Conservation (phyloP, 2,113 vertebrate genomes). For the Machaerirhynchus nigripectus region DNA sequence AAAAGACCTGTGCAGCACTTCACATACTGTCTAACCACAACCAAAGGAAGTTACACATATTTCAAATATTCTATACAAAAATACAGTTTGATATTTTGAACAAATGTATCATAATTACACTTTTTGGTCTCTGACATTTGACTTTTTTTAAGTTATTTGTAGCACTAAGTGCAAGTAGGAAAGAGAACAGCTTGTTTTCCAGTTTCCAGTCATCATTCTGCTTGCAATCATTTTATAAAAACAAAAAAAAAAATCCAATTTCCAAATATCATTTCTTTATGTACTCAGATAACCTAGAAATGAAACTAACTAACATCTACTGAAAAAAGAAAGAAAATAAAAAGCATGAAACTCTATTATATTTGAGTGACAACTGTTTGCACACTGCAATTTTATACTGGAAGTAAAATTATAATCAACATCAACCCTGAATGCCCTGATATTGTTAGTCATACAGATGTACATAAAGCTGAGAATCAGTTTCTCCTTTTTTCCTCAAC, state of each 20-base stretch:
- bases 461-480: neutral
- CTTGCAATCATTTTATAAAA: neutral
- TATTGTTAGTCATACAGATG: neutral
- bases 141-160: neutral
- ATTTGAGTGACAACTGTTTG: neutral
- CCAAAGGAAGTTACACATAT: neutral
- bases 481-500: neutral
- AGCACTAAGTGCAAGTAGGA: neutral
- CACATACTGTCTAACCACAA: neutral
- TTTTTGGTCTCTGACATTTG: neutral
- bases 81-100: neutral
- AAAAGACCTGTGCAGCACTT: neutral
- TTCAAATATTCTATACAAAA: neutral
- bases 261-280: neutral
- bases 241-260: neutral
- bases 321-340: neutral
- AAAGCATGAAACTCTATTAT: neutral
- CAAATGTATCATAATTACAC: neutral
- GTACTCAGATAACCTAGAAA: neutral
- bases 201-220: neutral
- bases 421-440: neutral
- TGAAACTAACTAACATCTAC: neutral
- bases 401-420: neutral
- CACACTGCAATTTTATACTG: neutral
- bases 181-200: neutral